Conservation (phyloP, 2,113 vertebrate species). For the Neogale vison region DNA sequence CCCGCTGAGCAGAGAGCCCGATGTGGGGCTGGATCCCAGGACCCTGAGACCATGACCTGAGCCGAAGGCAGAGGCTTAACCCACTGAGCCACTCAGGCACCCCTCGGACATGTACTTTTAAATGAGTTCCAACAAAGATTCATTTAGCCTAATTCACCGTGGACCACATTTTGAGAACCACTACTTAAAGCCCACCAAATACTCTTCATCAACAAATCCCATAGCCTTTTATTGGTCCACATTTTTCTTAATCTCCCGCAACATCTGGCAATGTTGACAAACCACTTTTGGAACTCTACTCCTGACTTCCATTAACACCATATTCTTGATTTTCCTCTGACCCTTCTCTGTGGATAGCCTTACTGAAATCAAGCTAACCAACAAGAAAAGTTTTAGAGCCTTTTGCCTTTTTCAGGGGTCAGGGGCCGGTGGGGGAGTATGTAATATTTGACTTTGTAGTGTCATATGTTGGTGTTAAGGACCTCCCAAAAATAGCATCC, state of each 20-base stretch:
- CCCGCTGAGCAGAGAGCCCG: background rate
- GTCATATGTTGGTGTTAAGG: background rate
- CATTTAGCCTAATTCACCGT: background rate
- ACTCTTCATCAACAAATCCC: background rate
- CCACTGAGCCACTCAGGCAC: background rate
- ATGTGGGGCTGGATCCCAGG: background rate
- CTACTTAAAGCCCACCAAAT: background rate
- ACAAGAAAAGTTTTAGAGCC: background rate
- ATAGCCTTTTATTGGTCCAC: background rate
- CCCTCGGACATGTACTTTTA: background rate
- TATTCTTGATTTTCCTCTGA: background rate
- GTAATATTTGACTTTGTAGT: background rate
- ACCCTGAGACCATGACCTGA: background rate
- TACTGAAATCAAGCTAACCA: background rate
- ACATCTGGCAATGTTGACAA: background rate
- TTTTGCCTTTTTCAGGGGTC: background rate
- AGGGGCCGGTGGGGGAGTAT: background rate
- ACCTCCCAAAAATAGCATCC: background rate
- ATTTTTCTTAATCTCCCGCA: background rate
- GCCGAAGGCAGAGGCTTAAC: background rate
- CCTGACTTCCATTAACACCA: background rate
- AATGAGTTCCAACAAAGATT: background rate
- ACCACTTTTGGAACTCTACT: background rate
- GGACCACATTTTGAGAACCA: background rate
- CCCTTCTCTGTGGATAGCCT: background rate